Conservation (phyloP, 2,888 invertebrate species). For the Notodonta ziczac region DNA sequence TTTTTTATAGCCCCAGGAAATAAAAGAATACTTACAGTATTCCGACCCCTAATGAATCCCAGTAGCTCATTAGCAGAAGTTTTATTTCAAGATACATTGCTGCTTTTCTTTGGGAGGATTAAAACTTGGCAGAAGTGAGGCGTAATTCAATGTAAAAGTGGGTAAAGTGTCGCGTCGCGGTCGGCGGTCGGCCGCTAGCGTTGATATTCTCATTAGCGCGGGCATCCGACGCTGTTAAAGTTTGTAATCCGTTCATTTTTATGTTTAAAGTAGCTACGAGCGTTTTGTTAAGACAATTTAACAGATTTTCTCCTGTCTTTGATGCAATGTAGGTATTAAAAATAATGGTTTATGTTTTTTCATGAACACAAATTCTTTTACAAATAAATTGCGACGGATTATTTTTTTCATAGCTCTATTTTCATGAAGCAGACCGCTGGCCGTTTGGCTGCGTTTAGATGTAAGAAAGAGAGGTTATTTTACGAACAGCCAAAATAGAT, state of each 20-base stretch:
- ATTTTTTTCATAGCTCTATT: not conserved
- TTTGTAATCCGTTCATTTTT: constrained; percentile 37
- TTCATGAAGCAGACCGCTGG: no score
- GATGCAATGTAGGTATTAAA: constrained; percentile 1
- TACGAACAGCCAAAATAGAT: no score
- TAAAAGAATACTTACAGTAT: constrained; percentile 34
- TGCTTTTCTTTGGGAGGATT: constrained; percentile 12
- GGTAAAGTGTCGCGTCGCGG: constrained; percentile 6
- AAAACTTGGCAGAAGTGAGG: constrained; percentile 15
- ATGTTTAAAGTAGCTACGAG: constrained; percentile 32
- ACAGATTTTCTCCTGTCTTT: constrained; percentile 18
- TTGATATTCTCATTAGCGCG: constrained; percentile 38
- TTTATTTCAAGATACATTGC: constrained; percentile 25
- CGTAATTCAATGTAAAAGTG: constrained; percentile 11
- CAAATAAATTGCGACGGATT: not conserved
- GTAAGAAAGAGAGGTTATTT: no score
- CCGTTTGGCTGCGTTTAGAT: no score
- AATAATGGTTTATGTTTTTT: not conserved
- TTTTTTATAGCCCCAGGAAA: constrained; percentile 37
- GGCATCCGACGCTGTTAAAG: constrained; percentile 20
- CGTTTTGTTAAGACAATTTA: constrained; percentile 18
- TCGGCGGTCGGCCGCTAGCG: not conserved
- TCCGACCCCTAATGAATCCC: constrained; percentile 32
- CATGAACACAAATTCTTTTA: not conserved
- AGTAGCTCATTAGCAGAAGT: constrained; percentile 23